Conservation (phyloP, 2,888 invertebrate genomes). For the Pristionchus maxplancki region DNA sequence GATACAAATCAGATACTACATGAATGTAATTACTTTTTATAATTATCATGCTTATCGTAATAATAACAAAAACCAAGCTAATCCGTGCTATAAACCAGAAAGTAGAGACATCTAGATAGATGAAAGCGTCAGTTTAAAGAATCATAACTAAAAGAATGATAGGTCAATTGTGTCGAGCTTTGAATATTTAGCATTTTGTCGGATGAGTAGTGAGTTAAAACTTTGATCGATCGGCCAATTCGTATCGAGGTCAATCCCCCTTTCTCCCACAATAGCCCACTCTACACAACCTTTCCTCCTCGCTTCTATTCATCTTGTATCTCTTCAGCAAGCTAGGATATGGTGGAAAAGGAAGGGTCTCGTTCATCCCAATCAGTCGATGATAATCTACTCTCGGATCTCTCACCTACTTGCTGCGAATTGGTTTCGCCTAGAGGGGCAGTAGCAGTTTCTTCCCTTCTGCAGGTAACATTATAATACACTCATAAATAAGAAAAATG, state of each 20-base stretch:
- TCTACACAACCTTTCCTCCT: not conserved
- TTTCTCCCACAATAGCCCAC: constrained; percentile 4
- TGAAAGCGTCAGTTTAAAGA: no score
- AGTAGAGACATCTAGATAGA: no score
- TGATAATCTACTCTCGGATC: not conserved
- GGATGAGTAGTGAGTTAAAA: not conserved
- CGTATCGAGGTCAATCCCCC: constrained; percentile 33
- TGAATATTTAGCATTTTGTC: not conserved
- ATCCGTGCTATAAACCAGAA: no score
- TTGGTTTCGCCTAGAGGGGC: constrained; percentile 33
- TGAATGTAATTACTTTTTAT: no score
- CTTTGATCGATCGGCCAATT: not conserved
- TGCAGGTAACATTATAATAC: not conserved
- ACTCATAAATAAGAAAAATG: no score
- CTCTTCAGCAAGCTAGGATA: not conserved
- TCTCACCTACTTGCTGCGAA: constrained; percentile 42
- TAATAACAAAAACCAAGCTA: no score
- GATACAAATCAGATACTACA: no score
- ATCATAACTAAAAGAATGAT: no score
- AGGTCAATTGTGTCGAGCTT: no score
- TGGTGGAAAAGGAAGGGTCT: not conserved
- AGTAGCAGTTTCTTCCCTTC: not conserved
- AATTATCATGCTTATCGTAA: no score
- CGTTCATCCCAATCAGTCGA: constrained; percentile 8
- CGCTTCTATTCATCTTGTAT: not conserved